Evolutionary conservation across 2,797 vertebrate genomes (phyloP), one percentile per base, ranked within the genome.

Genomic region (Melanogrammus aeglefinus): DNA sequence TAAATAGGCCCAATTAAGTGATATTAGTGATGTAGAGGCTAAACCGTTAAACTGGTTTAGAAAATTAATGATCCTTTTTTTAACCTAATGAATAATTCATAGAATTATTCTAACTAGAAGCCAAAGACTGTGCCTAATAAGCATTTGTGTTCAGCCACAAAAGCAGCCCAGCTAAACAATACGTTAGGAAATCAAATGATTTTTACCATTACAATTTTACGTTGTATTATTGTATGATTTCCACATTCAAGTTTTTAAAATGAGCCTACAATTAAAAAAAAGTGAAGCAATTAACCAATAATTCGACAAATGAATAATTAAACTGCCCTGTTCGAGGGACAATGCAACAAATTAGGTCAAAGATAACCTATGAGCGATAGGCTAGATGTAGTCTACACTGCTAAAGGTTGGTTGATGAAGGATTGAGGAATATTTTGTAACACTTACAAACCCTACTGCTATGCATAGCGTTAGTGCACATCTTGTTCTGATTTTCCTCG

Each of bases 61-160:
- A 70, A 38, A 18, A 44, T 72, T 76, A 79, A 77, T 75, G 4
- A 16, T 39, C 27, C 33, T 8, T 71, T 1, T 14, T 72, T 73
- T 51, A 77, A 72, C 10, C 18, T 79, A 39, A 84, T 86, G 76
- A 86, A 88, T 86, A 78, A 87, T 86, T 82, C 73, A 83, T 75
- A 70, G 71, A 77, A 77, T 72, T 77, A 81, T 24, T 27, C 80
- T 36, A 36, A 38, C 71, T 75, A 72, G 66, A 38, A 80, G 79
- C 78, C 76, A 35, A 2, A 1, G 77, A 75, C 74, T 16, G 6
- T n/a, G 21, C 16, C 4, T 35, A 72, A 72, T 66, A 63, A 74
- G 35, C 47, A 74, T 47, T 27, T n/a, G 63, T 66, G 24, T 66
- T 66, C 44, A 18, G n/a, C 14, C 63, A 66, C 63, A 66, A 66